These are phyloP conservation scores for Tautogolabrus adspersus DNA, from an alignment of 2,113 vertebrate species.

Conservation along the genomic window DNA sequence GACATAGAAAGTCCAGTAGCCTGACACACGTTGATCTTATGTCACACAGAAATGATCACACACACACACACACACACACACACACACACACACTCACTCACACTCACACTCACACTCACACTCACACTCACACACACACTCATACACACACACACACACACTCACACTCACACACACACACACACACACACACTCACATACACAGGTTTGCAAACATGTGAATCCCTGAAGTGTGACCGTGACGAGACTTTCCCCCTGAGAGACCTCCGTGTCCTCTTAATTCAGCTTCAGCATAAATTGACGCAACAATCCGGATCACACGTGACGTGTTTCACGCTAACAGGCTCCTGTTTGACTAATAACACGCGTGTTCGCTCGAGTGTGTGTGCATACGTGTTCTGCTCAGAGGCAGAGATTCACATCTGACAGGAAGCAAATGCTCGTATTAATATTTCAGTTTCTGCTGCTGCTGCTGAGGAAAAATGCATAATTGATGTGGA, in stretches of 20 bases:
- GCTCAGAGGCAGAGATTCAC: not conserved
- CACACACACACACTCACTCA: too few relatives aligned
- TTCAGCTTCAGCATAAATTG: not conserved
- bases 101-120: slow-evolving; percentile 2
- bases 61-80: too few relatives aligned
- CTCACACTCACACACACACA: not conserved
- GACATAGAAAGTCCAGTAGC: too few relatives aligned
- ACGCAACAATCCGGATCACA: not conserved
- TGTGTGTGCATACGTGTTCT: slow-evolving; percentile 9
- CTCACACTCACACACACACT: not conserved
- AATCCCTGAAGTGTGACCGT: not conserved
- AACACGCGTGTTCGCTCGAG: not conserved
- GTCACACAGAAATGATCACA: too few relatives aligned
- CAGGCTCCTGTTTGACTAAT: slow-evolving; percentile 26
- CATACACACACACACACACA: too few relatives aligned
- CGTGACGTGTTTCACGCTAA: not conserved
- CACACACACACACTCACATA: not conserved
- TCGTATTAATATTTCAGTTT: slow-evolving; percentile 45
- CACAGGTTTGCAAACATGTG: not conserved
- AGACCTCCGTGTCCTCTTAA: not conserved
- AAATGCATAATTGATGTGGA: slow-evolving; percentile 61
- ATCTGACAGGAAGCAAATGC: slow-evolving; percentile 20
- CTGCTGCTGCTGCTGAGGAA: slow-evolving; percentile 34
- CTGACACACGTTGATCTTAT: too few relatives aligned
- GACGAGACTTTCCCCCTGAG: not conserved